A percentile compares a stretch with the other conserved stretches of the same genome.
Conservation (phyloP, 2,113 vertebrate genomes). For the Malurus melanocephalus region DNA sequence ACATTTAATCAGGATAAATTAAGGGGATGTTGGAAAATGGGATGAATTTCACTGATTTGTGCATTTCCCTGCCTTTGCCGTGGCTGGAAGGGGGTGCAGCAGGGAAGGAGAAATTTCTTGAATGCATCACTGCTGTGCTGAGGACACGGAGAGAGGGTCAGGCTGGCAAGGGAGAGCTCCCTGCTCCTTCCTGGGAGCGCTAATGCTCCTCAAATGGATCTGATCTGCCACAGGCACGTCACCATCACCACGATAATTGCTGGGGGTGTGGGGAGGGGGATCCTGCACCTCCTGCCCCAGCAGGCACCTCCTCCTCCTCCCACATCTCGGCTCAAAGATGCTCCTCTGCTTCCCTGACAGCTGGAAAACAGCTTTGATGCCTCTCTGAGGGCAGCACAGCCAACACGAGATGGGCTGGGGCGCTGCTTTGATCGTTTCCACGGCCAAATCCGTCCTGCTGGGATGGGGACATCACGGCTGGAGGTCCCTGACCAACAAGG, state of each 20-base stretch:
- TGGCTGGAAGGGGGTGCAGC: not conserved
- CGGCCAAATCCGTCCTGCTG: not conserved
- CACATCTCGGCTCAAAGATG: not conserved
- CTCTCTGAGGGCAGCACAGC: not conserved
- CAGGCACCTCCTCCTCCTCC: not conserved
- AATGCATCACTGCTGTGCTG: accelerated
- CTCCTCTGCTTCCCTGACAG: not conserved
- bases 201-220: not conserved
- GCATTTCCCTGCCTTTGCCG: accelerated
- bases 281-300: not conserved
- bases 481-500: not conserved
- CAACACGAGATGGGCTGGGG: not conserved
- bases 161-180: not conserved
- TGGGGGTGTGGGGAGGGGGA: not conserved
- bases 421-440: not conserved
- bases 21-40: not conserved
- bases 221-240: not conserved
- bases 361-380: not conserved
- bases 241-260: not conserved
- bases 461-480: accelerated
- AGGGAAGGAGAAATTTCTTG: not conserved
- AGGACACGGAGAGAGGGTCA: not conserved
- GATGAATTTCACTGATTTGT: not conserved
- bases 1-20: not conserved
- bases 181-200: not conserved